Percentiles rank a stretch among this genome's conserved stretches.
These are phyloP conservation scores for Oscheius myriophilus DNA, from an alignment of 2,888 invertebrate species.

Conservation along the genomic window DNA sequence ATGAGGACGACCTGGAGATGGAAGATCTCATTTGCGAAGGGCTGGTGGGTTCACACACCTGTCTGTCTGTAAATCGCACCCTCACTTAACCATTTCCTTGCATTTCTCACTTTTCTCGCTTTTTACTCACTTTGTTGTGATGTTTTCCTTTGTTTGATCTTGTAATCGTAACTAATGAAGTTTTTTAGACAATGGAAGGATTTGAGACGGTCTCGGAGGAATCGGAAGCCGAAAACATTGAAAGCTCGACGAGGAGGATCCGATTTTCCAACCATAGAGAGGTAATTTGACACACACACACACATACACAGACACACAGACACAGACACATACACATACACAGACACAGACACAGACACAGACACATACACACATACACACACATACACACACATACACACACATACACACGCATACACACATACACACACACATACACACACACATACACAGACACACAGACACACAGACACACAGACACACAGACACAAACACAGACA, in stretches of 20 bases:
- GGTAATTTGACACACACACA: constrained; percentile 18
- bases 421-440: too few relatives aligned
- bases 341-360: too few relatives aligned
- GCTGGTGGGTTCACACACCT: constrained; percentile 21
- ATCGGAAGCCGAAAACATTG: constrained; percentile 44
- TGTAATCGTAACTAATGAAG: not conserved
- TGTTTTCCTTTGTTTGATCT: too few relatives aligned
- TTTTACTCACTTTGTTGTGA: too few relatives aligned
- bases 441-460: too few relatives aligned
- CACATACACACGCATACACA: not conserved
- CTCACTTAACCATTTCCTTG: constrained; percentile 2
- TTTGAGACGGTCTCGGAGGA: constrained; percentile 49
- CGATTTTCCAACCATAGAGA: constrained; percentile 46
- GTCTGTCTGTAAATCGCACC: constrained; percentile 5
- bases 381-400: too few relatives aligned
- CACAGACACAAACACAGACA: too few relatives aligned
- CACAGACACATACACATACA: too few relatives aligned
- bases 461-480: too few relatives aligned
- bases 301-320: not conserved
- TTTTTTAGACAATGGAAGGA: constrained; percentile 44
- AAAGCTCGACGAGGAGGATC: constrained; percentile 31
- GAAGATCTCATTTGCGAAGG: constrained; percentile 10
- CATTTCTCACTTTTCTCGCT: not conserved
- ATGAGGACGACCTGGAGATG: constrained; percentile 25
- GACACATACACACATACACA: not conserved